A percentile compares a stretch with the other conserved stretches of the same genome.
Conservation (phyloP, 1,140 invertebrate genomes). For the Lycorma delicatula region DNA sequence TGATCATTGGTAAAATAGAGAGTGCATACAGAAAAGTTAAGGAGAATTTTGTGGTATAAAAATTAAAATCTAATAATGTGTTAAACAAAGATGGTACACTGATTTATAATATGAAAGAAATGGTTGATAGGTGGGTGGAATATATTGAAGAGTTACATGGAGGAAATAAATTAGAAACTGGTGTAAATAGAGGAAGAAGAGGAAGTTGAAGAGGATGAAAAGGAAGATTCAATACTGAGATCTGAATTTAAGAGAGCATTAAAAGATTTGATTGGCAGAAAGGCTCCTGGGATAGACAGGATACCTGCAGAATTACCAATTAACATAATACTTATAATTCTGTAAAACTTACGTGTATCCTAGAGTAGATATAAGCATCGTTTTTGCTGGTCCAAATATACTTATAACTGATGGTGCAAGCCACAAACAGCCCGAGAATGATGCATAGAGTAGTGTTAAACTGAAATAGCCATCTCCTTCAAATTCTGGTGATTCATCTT, state of each 20-base stretch:
- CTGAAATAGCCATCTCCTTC: slow-evolving; percentile 79
- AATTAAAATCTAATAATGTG: no score
- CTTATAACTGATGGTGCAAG: slow-evolving; percentile 81
- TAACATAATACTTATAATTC: not conserved
- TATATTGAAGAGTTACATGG: no score
- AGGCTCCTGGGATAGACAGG: not conserved
- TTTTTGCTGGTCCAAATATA: slow-evolving; percentile 67
- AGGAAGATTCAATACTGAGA: not conserved
- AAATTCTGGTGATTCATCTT: slow-evolving; percentile 61
- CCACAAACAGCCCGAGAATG: slow-evolving; percentile 86
- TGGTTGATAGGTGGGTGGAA: no score
- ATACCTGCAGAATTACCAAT: not conserved
- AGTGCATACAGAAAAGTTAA: no score
- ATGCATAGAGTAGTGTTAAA: slow-evolving; percentile 81
- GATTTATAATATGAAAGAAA: no score
- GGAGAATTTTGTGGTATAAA: no score
- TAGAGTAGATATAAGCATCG: slow-evolving; percentile 72
- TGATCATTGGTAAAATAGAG: no score
- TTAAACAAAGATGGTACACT: no score
- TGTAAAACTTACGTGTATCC: slow-evolving; percentile 36
- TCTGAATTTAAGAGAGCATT: not conserved
- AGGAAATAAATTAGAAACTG: not conserved
- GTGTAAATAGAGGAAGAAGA: not conserved
- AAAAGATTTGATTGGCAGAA: not conserved
- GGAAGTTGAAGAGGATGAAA: not conserved